phyloP scores from a whole-genome alignment of 2,113 vertebrate genomes.

The Channa argus region DNA sequence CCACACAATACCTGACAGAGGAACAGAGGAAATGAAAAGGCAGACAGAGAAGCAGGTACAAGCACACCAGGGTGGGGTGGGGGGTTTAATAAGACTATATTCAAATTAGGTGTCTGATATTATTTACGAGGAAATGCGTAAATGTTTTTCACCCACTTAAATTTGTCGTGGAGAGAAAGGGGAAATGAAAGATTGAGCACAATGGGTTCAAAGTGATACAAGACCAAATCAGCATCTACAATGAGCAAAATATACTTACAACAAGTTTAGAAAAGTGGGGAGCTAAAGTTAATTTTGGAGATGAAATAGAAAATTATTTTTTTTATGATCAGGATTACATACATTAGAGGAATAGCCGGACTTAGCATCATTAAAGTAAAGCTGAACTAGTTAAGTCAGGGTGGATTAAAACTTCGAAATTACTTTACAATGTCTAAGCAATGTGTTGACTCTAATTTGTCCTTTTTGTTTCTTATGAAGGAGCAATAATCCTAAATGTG shows the following conservation, averaged over 20 bases:
- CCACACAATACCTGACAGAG: conserved; percentile 37
- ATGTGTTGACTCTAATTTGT: background rate
- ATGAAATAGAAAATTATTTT: background rate
- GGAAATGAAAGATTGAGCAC: conserved; percentile 25
- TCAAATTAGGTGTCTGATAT: conserved; percentile 60
- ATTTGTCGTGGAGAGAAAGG: conserved; percentile 22
- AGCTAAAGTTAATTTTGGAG: conserved; percentile 7
- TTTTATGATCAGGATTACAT: conserved; percentile 22
- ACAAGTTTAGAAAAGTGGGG: conserved; percentile 2
- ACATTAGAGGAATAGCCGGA: conserved; percentile 7
- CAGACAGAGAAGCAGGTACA: conserved; percentile 44
- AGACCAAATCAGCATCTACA: conserved; percentile 5
- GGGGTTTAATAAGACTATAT: conserved; percentile 59
- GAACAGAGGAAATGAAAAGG: conserved; percentile 68
- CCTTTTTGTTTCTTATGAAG: background rate
- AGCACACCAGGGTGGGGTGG: background rate
- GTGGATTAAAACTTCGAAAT: conserved; percentile 10
- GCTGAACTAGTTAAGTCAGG: conserved; percentile 3
- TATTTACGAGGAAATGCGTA: conserved; percentile 61
- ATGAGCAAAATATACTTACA: conserved; percentile 6
- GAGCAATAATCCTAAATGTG: background rate
- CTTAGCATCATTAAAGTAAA: conserved; percentile 6
- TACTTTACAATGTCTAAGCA: background rate
- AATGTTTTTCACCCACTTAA: conserved; percentile 55
- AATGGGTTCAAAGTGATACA: conserved; percentile 14